Percentiles rank a stretch among this genome's conserved stretches.
These are phyloP conservation scores for Cyanistes caeruleus DNA, from an alignment of 2,113 vertebrate species.

Conservation along the genomic window DNA sequence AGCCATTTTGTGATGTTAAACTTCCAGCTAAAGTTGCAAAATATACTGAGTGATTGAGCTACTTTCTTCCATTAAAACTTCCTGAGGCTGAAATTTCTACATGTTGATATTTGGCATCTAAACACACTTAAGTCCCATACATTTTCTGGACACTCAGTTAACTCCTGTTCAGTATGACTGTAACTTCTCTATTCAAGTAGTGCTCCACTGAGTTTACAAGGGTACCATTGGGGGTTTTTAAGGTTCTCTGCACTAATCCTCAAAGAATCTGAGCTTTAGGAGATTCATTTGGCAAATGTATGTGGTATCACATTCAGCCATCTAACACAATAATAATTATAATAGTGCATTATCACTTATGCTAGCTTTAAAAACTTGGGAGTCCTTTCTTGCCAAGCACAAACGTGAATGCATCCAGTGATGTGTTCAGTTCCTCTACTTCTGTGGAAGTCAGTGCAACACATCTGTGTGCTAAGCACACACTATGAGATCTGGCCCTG, in stretches of 20 bases:
- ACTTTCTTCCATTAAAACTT: constrained; percentile 51
- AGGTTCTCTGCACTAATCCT: neutral
- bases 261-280: neutral
- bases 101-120: neutral
- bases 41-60: constrained; percentile 31
- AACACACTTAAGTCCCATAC: neutral
- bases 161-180: neutral
- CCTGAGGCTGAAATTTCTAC: constrained; percentile 35
- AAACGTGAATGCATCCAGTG: constrained; percentile 7
- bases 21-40: constrained; percentile 36
- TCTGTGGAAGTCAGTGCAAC: constrained; percentile 41
- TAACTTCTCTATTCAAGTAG: neutral
- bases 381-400: constrained; percentile 8
- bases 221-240: neutral
- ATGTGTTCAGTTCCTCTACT: constrained; percentile 39
- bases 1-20: constrained; percentile 47
- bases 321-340: neutral
- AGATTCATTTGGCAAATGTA: neutral
- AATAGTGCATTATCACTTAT: neutral
- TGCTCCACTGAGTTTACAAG: neutral
- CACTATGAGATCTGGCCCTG: neutral
- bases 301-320: neutral
- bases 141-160: neutral
- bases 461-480: constrained; percentile 57
- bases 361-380: constrained; percentile 24